A percentile compares a stretch with the other conserved stretches of the same genome.
Conservation (phyloP, 2,888 invertebrate species). For the Argyresthia albistria region DNA sequence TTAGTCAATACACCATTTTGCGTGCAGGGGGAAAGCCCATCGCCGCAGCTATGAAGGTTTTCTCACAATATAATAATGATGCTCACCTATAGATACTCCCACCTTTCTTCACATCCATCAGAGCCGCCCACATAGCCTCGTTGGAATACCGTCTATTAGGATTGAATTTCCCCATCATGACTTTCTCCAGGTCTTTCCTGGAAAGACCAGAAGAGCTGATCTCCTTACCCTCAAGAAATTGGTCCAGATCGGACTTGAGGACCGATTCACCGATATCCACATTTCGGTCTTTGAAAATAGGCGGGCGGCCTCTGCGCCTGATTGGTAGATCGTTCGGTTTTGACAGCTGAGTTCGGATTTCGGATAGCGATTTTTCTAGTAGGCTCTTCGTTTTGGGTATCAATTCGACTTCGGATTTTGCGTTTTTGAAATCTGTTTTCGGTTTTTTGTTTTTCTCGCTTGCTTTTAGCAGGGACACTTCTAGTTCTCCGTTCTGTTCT, state of each 20-base stretch:
- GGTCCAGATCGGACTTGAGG: constrained; percentile 60
- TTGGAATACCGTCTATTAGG: constrained; percentile 64
- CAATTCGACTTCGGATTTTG: constrained; percentile 53
- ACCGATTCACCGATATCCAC: constrained; percentile 60
- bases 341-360: constrained; percentile 2
- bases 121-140: constrained; percentile 70
- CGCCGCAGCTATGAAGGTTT: too few relatives aligned
- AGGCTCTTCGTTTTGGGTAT: constrained; percentile 37
- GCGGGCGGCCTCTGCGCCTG: constrained; percentile 48
- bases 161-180: constrained; percentile 69
- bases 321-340: constrained; percentile 14
- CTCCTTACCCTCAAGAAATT: constrained; percentile 63
- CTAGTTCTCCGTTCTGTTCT: constrained; percentile 61
- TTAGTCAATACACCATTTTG: too few relatives aligned
- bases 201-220: constrained; percentile 63
- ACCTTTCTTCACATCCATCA: constrained; percentile 73
- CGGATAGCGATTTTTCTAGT: constrained; percentile 1
- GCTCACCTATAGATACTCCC: constrained; percentile 72
- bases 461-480: constrained; percentile 54
- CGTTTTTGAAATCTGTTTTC: constrained; percentile 31
- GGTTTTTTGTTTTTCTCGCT: constrained; percentile 38
- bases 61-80: neutral
- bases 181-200: constrained; percentile 58
- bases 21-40: too few relatives aligned
- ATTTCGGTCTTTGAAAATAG: constrained; percentile 57